Evolutionary conservation across 2,888 invertebrate species (phyloP).

Genomic region (Athetis lepigone): DNA sequence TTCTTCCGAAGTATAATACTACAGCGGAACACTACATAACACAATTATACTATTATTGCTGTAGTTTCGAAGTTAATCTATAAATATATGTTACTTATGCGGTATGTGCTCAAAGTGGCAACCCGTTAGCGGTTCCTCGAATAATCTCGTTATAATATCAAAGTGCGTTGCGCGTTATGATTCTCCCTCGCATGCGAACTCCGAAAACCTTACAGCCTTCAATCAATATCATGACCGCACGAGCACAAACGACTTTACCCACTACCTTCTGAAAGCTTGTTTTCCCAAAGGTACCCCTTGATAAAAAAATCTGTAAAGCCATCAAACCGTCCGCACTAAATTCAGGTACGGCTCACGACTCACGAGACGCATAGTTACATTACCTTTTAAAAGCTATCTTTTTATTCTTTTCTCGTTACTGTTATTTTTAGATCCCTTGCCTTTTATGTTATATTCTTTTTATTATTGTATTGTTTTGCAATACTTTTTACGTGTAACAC

Average conservation of each 20-base stretch:
- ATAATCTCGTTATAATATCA: conserved; percentile 84
- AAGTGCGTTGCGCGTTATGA: conserved; percentile 80
- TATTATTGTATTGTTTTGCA: conserved; percentile 28
- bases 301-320: conserved; percentile 78
- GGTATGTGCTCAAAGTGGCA: conserved; percentile 62
- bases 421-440: conserved; percentile 48
- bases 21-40: conserved; percentile 8
- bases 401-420: conserved; percentile 41
- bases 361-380: conserved; percentile 65
- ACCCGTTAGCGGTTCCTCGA: conserved; percentile 74
- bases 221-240: conserved; percentile 83
- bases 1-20: conserved; percentile 4
- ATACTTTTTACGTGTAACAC: conserved; percentile 20
- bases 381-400: conserved; percentile 59
- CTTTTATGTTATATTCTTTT: conserved; percentile 54
- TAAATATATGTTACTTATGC: conserved; percentile 63
- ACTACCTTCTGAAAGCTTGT: conserved; percentile 76
- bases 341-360: conserved; percentile 68
- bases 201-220: conserved; percentile 79
- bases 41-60: conserved; percentile 17
- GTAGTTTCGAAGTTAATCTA: conserved; percentile 34
- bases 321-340: conserved; percentile 76
- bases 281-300: conserved; percentile 73
- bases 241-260: conserved; percentile 83
- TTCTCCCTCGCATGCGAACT: conserved; percentile 85